These are phyloP conservation scores for Amblyraja radiata DNA, from an alignment of 2,797 vertebrate genomes.

Conservation along the genomic window DNA sequence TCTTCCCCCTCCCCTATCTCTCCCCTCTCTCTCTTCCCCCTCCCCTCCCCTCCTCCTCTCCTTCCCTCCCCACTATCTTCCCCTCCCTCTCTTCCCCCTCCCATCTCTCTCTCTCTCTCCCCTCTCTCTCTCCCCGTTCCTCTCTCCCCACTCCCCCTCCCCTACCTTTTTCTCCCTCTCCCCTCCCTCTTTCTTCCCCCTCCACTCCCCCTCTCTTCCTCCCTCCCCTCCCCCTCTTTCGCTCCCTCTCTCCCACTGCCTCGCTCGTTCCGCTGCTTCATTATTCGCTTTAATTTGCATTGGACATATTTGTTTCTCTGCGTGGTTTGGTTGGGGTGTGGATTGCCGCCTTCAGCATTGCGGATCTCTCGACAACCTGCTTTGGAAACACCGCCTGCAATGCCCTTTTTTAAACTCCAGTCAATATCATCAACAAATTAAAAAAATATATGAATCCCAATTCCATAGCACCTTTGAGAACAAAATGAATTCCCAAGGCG, in stretches of 20 bases:
- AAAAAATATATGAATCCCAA: no score
- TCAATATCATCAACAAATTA: no score
- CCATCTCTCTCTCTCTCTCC: conserved; percentile 44
- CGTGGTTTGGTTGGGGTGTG: neutral
- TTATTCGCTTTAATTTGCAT: no score
- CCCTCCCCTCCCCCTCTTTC: no score
- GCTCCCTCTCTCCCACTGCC: no score
- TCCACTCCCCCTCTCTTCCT: no score
- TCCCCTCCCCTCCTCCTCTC: conserved; percentile 48
- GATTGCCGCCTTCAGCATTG: neutral
- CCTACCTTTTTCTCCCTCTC: conserved; percentile 21
- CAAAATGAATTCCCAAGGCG: no score
- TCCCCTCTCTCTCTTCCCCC: neutral
- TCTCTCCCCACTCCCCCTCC: conserved; percentile 47
- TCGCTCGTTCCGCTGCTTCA: neutral
- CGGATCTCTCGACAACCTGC: neutral
- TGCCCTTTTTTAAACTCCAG: neutral
- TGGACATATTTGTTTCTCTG: no score
- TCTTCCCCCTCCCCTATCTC: no score
- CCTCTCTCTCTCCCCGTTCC: conserved; percentile 41
- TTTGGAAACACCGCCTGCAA: neutral
- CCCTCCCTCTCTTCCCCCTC: conserved; percentile 61
- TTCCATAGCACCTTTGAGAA: no score
- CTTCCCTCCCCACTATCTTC: no score
- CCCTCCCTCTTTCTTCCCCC: no score